Conservation (phyloP, 2,797 vertebrate species). For the Poeciliopsis paucimaculata region DNA sequence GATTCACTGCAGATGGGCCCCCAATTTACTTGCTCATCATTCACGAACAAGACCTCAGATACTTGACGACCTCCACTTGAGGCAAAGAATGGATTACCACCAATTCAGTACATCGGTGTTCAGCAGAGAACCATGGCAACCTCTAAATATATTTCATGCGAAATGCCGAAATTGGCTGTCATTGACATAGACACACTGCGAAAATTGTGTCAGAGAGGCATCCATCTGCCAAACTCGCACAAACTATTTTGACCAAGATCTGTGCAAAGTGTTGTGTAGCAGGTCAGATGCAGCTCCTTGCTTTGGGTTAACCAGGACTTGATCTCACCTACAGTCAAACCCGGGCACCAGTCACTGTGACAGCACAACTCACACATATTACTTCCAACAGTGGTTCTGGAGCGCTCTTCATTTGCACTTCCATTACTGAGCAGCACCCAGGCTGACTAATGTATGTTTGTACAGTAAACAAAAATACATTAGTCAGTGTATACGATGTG, state of each 20-base stretch:
- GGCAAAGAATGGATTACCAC: not conserved
- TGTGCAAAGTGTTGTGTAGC: too few relatives aligned
- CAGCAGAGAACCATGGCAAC: not conserved
- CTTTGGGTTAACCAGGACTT: not conserved
- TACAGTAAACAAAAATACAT: slow-evolving; percentile 58
- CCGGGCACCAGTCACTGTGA: not conserved
- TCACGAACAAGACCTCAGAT: not conserved
- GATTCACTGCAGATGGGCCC: not conserved
- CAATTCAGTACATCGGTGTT: not conserved
- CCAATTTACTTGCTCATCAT: not conserved
- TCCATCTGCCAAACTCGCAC: too few relatives aligned
- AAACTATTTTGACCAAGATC: too few relatives aligned
- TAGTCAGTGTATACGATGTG: slow-evolving; percentile 61
- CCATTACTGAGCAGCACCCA: slow-evolving; percentile 40
- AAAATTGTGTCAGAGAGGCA: too few relatives aligned
- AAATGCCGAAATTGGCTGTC: too few relatives aligned
- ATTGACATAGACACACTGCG: too few relatives aligned
- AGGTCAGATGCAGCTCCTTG: not conserved
- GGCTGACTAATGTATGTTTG: slow-evolving; percentile 68
- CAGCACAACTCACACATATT: not conserved
- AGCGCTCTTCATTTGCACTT: slow-evolving; percentile 29
- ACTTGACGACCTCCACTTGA: not conserved
- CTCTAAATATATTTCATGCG: too few relatives aligned
- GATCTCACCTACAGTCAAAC: not conserved
- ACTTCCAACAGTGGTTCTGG: slow-evolving; percentile 15